A percentile compares a stretch with the other conserved stretches of the same genome.
These are phyloP conservation scores for Carassius gibelio DNA, from an alignment of 2,113 vertebrate genomes.

Conservation along the genomic window DNA sequence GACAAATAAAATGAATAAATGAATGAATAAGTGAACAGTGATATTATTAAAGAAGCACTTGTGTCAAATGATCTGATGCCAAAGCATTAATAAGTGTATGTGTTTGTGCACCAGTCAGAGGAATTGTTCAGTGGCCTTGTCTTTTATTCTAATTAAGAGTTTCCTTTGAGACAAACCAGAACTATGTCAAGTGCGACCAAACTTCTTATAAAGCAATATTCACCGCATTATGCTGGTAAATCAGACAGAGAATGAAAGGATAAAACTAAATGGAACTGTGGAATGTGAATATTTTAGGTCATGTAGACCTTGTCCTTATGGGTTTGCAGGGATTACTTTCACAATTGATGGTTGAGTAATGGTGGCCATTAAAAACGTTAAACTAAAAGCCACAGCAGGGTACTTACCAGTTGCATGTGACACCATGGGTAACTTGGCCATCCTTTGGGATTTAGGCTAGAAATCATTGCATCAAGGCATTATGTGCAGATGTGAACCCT, in stretches of 20 bases:
- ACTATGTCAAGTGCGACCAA: conserved; percentile 22
- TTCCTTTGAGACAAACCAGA: conserved; percentile 30
- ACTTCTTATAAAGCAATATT: not conserved
- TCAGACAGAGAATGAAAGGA: conserved; percentile 18
- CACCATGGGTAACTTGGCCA: conserved; percentile 51
- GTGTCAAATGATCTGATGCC: not conserved
- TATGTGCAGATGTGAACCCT: conserved; percentile 41
- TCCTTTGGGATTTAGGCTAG: conserved; percentile 42
- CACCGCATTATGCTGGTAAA: conserved; percentile 24
- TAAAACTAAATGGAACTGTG: not conserved
- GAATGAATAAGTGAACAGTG: conserved; percentile 3
- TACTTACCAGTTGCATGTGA: conserved; percentile 48
- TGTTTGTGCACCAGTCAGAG: not conserved
- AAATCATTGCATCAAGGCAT: conserved; percentile 38
- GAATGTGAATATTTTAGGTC: not conserved
- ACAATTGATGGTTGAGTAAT: conserved; percentile 47
- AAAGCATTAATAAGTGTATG: not conserved
- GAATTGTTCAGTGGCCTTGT: conserved; percentile 2
- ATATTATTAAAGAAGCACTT: not conserved
- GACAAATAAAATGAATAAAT: conserved; percentile 36
- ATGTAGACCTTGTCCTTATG: conserved; percentile 4
- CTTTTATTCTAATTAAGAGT: conserved; percentile 25
- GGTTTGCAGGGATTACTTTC: conserved; percentile 45
- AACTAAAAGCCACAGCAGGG: conserved; percentile 43
- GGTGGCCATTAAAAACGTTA: conserved; percentile 38